These are phyloP conservation scores for Bombus pyrosoma DNA, from an alignment of 1,140 invertebrate species.

Conservation along the genomic window DNA sequence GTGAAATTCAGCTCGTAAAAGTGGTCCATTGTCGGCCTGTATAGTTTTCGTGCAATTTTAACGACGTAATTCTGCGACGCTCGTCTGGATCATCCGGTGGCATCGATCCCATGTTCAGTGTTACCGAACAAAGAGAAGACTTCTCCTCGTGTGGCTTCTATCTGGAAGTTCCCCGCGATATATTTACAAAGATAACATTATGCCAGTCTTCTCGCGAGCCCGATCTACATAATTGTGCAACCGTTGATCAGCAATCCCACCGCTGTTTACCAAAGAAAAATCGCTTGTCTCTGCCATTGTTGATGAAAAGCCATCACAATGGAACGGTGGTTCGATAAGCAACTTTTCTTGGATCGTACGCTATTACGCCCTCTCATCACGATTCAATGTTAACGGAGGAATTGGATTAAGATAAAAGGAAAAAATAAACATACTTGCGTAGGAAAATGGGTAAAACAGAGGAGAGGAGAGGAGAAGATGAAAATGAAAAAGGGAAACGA, in stretches of 20 bases:
- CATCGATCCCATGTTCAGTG: neutral
- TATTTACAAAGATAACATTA: constrained; percentile 37
- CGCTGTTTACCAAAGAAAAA: constrained; percentile 4
- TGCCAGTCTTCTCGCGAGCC: neutral
- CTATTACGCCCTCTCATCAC: neutral
- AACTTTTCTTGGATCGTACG: neutral
- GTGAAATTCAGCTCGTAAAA: neutral
- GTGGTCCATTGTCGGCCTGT: neutral
- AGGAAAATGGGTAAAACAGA: neutral
- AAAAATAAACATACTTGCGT: too few relatives aligned
- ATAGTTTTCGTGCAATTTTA: neutral
- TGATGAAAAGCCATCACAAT: constrained; percentile 1
- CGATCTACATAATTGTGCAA: constrained; percentile 35
- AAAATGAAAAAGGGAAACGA: neutral
- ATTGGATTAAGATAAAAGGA: neutral
- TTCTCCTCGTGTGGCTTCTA: too few relatives aligned
- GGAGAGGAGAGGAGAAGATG: too few relatives aligned
- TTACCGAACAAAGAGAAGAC: constrained; percentile 8
- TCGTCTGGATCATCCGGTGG: neutral
- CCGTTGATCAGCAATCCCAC: neutral
- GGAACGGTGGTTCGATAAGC: neutral
- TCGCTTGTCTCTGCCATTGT: neutral
- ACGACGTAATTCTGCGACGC: neutral
- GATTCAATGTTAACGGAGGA: constrained; percentile 29
- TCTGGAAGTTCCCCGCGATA: neutral